Evolutionary conservation across 2,888 invertebrate genomes (phyloP).

Genomic region (Lasioglossum calceatum): DNA sequence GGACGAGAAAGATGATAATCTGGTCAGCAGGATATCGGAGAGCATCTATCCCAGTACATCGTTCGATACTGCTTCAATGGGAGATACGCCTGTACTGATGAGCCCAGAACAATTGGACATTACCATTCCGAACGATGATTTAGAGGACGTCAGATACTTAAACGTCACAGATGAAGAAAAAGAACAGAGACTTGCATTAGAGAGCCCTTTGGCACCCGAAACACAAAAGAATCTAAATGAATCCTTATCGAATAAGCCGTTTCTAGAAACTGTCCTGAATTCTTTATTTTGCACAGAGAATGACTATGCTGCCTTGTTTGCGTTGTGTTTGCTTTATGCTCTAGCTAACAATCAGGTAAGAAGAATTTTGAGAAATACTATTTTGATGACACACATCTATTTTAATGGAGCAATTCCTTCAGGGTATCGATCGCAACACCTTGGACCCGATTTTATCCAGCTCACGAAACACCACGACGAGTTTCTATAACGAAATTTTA

Average conservation of each 20-base stretch:
- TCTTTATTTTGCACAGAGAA: conserved; percentile 96
- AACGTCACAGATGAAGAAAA: conserved; percentile 98
- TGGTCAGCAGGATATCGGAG: conserved; percentile 39
- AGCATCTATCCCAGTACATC: conserved; percentile 69
- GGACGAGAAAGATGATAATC: conserved; percentile 26
- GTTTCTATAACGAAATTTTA: conserved; percentile 92
- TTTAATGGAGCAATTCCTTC: conserved; percentile 52
- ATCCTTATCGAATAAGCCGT: conserved; percentile 89
- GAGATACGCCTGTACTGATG: conserved; percentile 37
- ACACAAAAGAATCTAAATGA: conserved; percentile 72
- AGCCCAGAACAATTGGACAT: conserved; percentile 49
- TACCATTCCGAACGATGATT: conserved; percentile 52
- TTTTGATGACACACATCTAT: background rate
- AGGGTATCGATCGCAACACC: conserved; percentile 93
- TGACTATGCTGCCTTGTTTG: conserved; percentile 97
- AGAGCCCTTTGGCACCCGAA: conserved; percentile 74
- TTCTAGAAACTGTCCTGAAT: conserved; percentile 94
- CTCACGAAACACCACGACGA: conserved; percentile 85
- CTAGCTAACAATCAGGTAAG: conserved; percentile 96
- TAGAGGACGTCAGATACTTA: conserved; percentile 84
- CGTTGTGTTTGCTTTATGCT: conserved; percentile 96
- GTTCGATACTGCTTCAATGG: conserved; percentile 39
- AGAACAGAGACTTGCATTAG: conserved; percentile 86
- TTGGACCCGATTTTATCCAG: conserved; percentile 92
- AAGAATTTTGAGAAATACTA: conserved; percentile 6